These are phyloP conservation scores for Chirona hameri DNA, from an alignment of 2,888 invertebrate genomes.

Conservation along the genomic window DNA sequence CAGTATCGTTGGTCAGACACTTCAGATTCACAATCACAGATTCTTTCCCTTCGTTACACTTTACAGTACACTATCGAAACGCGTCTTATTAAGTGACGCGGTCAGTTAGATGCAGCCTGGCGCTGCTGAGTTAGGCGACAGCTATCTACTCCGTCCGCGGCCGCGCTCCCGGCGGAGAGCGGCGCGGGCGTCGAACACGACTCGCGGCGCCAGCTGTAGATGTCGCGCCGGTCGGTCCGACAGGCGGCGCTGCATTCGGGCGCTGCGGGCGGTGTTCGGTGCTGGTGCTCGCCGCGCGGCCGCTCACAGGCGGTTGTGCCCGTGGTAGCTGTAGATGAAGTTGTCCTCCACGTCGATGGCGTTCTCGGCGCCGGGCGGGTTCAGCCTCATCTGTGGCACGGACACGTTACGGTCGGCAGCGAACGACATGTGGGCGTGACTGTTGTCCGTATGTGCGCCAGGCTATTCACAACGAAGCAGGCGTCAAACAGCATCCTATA, in stretches of 20 bases:
- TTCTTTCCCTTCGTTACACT: too few species aligned
- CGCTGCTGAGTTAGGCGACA: not conserved
- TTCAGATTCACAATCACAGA: too few species aligned
- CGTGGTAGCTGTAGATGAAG: conserved; percentile 31
- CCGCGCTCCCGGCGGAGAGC: not conserved
- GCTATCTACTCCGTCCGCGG: not conserved
- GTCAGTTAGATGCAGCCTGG: not conserved
- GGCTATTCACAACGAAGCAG: too few species aligned
- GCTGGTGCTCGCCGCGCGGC: not conserved
- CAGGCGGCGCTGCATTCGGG: not conserved
- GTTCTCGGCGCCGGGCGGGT: conserved; percentile 35
- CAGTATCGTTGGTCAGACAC: too few species aligned
- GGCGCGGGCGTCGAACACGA: not conserved
- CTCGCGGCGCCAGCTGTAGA: not conserved
- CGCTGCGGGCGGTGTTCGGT: not conserved
- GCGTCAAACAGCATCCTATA: too few species aligned
- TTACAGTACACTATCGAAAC: too few species aligned
- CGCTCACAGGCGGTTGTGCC: conserved; percentile 24
- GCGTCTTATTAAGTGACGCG: not conserved
- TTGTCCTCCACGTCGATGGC: conserved; percentile 35
- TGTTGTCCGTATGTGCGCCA: too few species aligned
- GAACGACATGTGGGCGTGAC: too few species aligned
- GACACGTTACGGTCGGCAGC: too few species aligned
- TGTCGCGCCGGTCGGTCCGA: not conserved
- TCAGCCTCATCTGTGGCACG: conserved; percentile 14